phyloP scores from a whole-genome alignment of 2,888 invertebrate genomes.

The Temnothorax unifasciatus region DNA sequence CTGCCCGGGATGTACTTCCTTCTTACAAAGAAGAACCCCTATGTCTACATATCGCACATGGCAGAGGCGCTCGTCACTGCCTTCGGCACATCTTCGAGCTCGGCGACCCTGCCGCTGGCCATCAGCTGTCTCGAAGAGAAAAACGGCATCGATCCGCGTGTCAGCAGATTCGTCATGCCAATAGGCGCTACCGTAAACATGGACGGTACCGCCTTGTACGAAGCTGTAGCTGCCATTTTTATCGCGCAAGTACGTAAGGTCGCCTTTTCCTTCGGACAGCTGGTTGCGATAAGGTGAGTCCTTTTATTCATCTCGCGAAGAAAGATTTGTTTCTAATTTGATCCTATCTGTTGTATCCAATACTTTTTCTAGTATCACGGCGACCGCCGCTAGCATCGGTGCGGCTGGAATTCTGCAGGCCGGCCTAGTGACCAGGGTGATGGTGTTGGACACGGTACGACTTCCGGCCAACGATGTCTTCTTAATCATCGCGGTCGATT shows the following conservation, averaged over 20 bases:
- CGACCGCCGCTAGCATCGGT: slow-evolving; percentile 93
- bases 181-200: slow-evolving; percentile 94
- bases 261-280: slow-evolving; percentile 89
- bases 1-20: slow-evolving; percentile 95
- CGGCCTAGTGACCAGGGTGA: slow-evolving; percentile 92
- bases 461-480: slow-evolving; percentile 90
- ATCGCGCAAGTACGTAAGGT: slow-evolving; percentile 92
- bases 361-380: slow-evolving; percentile 89
- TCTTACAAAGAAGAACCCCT: slow-evolving; percentile 93
- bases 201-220: slow-evolving; percentile 94
- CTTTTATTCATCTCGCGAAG: slow-evolving; percentile 12
- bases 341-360: background rate
- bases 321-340: background rate
- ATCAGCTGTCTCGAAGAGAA: slow-evolving; percentile 91
- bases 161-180: slow-evolving; percentile 93
- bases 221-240: slow-evolving; percentile 94
- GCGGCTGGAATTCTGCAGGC: slow-evolving; percentile 94
- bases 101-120: slow-evolving; percentile 92
- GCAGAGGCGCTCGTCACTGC: slow-evolving; percentile 97
- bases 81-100: slow-evolving; percentile 96
- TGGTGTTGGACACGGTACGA: slow-evolving; percentile 91
- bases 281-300: slow-evolving; percentile 90
- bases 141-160: slow-evolving; percentile 90
- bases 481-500: slow-evolving; percentile 90
- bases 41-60: slow-evolving; percentile 93